phyloP scores from a whole-genome alignment of 2,113 vertebrate genomes.

The Pontoporia blainvillei region DNA sequence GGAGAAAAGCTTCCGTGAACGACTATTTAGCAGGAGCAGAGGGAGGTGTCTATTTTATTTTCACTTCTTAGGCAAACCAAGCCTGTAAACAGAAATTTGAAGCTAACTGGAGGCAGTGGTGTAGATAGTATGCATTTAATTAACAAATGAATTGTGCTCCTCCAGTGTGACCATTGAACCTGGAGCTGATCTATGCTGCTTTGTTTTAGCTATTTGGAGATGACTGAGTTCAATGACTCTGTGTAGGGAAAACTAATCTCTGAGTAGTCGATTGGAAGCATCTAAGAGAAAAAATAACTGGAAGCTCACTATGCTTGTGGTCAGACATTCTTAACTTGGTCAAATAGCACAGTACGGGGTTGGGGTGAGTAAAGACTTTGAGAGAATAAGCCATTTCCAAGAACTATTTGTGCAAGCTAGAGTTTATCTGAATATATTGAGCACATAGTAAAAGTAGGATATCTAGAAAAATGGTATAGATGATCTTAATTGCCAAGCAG shows the following conservation, averaged over 20 bases:
- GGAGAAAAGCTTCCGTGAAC: not conserved
- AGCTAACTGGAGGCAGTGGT: constrained; percentile 50
- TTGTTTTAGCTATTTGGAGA: constrained; percentile 71
- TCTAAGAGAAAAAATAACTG: constrained; percentile 28
- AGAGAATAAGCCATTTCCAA: not conserved
- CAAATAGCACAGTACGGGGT: not conserved
- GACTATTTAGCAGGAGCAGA: not conserved
- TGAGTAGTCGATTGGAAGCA: constrained; percentile 44
- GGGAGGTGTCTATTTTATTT: constrained; percentile 44
- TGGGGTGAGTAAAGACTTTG: not conserved
- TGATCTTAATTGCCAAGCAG: no score
- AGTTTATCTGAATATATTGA: constrained; percentile 24
- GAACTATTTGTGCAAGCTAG: not conserved
- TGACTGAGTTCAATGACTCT: constrained; percentile 54
- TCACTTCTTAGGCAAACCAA: constrained; percentile 67
- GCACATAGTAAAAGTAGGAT: not conserved
- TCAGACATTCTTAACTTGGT: constrained; percentile 31
- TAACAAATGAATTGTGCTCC: constrained; percentile 71
- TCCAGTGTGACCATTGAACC: constrained; percentile 57
- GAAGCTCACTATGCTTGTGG: not conserved
- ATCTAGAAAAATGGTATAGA: no score
- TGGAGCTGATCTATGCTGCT: constrained; percentile 62
- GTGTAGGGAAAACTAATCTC: constrained; percentile 66
- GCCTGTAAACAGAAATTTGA: constrained; percentile 63
- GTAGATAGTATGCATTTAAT: constrained; percentile 64